phyloP scores from a whole-genome alignment of 2,888 invertebrate genomes.

The Troilus luridus region DNA sequence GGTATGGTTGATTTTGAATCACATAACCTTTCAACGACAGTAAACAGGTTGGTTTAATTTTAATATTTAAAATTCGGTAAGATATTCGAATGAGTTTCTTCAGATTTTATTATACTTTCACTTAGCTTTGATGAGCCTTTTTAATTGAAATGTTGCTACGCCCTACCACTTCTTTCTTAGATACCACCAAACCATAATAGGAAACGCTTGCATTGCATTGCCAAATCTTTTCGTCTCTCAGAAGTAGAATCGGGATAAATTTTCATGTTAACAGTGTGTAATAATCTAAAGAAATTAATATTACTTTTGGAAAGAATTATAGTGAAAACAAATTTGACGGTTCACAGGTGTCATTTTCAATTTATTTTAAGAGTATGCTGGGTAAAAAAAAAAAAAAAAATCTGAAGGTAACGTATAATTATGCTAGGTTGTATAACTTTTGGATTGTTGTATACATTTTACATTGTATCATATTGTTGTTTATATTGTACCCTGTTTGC shows the following conservation, averaged over 20 bases:
- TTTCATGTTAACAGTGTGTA: background rate
- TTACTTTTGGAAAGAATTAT: background rate
- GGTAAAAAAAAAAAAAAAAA: background rate
- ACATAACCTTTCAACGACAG: conserved; percentile 15
- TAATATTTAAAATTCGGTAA: background rate
- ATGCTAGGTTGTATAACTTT: background rate
- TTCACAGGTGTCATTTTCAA: conserved; percentile 27
- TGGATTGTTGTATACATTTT: background rate
- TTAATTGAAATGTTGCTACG: background rate
- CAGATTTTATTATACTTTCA: background rate
- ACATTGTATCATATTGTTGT: background rate
- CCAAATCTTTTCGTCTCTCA: background rate
- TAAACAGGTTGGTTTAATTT: conserved; percentile 32
- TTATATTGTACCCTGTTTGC: background rate
- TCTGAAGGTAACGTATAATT: background rate
- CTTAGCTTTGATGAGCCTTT: background rate
- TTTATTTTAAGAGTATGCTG: background rate
- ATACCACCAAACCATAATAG: conserved; percentile 19
- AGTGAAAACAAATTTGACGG: background rate
- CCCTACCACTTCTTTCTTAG: conserved; percentile 22
- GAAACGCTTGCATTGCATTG: conserved; percentile 10
- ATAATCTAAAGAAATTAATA: background rate
- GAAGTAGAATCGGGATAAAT: background rate
- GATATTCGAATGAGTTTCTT: background rate
- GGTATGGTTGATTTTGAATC: background rate